Evolutionary conservation across 2,888 invertebrate species (phyloP), one percentile per base, ranked within the genome.

Genomic region (Gonocerus acuteangulatus): DNA sequence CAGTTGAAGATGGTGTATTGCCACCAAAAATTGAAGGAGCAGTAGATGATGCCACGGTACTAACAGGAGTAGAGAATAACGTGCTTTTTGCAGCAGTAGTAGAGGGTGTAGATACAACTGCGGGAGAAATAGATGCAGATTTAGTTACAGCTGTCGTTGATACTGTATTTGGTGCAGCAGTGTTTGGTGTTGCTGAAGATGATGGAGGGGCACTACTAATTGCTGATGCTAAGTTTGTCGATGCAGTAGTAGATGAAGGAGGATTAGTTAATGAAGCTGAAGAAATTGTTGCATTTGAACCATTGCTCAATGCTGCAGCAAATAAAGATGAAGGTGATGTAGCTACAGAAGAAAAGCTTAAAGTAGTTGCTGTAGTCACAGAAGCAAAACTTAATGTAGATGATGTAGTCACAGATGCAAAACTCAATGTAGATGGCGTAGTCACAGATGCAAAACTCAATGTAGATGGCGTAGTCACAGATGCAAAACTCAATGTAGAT

Each of bases 351-450:
- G 9, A 19, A 60, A 49, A 54, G 19, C 60, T 64, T 7, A 69
- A 62, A 64, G 70, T 69, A 65, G 69, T 67, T 34, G 71, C 65
- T 34, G 66, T 62, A 13, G 70, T 64, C 13, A 13, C 22, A 32
- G 16, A 19, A 18, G 3, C 36, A 23, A 48, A 49, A 49, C 34
- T 44, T 11, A 61, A 27, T 22, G 58, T n/a, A 48, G 59, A 21
- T 1, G 48, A 13, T 18, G 49, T 13, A 23, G 54, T 16, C n/a
- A 57, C 27, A 45, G 48, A 9, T n/a, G 58, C 42, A 32, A 49
- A n/a, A 34, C 32, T 21, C 6, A 56, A 21, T 21, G 60, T 13
- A 9, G 62, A 19, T 13, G 63, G 16, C 42, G 60, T 9, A 44
- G 19, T 45, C 19, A 45, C 49, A 59, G 57, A 59, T 18, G 48